phyloP scores from a whole-genome alignment of 2,888 invertebrate species.

The Teleiodes luculella region DNA sequence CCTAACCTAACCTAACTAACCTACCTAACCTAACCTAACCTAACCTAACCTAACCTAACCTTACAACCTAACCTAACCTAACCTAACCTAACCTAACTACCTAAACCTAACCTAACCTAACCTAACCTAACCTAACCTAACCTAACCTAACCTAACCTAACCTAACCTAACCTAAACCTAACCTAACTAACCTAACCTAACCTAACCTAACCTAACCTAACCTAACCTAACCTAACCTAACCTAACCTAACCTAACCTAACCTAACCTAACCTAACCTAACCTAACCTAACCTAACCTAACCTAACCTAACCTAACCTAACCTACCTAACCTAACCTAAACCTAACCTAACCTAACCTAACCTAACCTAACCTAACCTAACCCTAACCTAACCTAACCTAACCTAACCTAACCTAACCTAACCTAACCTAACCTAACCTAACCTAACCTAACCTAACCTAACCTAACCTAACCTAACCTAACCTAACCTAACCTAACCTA shows the following conservation, averaged over 20 bases:
- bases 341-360: conserved; percentile 7
- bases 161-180: too few species aligned
- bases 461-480: conserved; percentile 8
- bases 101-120: conserved; percentile 23
- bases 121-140: conserved; percentile 22
- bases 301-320: conserved; percentile 5
- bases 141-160: conserved; percentile 20
- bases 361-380: conserved; percentile 8
- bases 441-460: conserved; percentile 4
- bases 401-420: conserved; percentile 8
- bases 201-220: conserved; percentile 8
- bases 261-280: conserved; percentile 5
- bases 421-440: conserved; percentile 8
- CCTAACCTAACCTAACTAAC: conserved; percentile 23
- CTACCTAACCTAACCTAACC: conserved; percentile 21
- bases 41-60: conserved; percentile 22
- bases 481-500: conserved; percentile 7
- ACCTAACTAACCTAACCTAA: conserved; percentile 9
- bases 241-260: conserved; percentile 8
- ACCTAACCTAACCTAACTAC: conserved; percentile 23
- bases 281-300: conserved; percentile 8
- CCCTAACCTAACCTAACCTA: too few species aligned
- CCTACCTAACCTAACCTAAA: too few species aligned
- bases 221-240: conserved; percentile 8
- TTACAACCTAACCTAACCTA: too few species aligned